Percentiles rank a stretch among this genome's conserved stretches.
These are phyloP conservation scores for Glaucidium brasilianum DNA, from an alignment of 2,113 vertebrate species.

Conservation along the genomic window DNA sequence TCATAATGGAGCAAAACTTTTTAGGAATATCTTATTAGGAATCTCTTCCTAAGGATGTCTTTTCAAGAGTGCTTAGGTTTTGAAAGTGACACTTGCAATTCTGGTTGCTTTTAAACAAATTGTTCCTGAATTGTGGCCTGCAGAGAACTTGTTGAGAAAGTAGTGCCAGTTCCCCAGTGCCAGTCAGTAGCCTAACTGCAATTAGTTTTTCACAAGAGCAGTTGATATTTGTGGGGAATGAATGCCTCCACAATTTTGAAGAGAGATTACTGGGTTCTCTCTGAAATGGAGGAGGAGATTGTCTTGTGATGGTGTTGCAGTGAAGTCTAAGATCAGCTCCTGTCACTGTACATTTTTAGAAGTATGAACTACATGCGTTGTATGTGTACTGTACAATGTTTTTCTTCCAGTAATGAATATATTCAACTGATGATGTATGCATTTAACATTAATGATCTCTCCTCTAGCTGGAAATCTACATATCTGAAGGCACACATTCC, in stretches of 20 bases:
- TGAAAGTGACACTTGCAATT: background rate
- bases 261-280: background rate
- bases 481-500: conserved; percentile 94
- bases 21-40: background rate
- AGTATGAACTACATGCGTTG: background rate
- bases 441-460: background rate
- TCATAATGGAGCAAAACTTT: background rate
- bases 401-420: background rate
- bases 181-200: background rate
- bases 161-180: background rate
- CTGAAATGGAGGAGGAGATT: background rate
- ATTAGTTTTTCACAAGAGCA: background rate
- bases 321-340: background rate
- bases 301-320: background rate
- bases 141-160: background rate
- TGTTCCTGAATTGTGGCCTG: background rate
- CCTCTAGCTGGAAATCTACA: conserved; percentile 94
- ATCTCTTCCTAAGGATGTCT: background rate
- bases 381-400: background rate
- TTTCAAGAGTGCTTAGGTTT: background rate
- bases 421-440: background rate
- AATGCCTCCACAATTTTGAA: background rate
- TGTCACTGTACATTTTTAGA: accelerated
- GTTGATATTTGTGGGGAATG: background rate
- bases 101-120: background rate